Evolutionary conservation across 2,888 invertebrate genomes (phyloP), one percentile per base, ranked within the genome.

Genomic region (Axea sp.): DNA sequence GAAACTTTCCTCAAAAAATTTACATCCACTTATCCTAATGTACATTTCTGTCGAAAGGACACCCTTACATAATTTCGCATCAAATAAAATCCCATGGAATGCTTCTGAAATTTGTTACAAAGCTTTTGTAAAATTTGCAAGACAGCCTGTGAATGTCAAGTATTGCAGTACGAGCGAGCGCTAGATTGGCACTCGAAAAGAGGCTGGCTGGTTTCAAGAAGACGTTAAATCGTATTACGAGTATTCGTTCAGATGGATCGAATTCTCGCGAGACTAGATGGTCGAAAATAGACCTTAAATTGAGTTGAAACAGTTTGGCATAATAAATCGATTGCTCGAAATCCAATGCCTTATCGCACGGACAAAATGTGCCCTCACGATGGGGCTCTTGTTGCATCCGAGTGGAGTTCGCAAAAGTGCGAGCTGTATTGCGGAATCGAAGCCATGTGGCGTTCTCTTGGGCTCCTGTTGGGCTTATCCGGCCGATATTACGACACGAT

Each of bases 401-500:
- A 76, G 76, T 43, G 62, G 41, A 76, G 65, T 37, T 55, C 28
- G 59, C 47, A 68, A 75, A 60, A 69, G 65, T 51, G 57, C 59
- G 55, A 65, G 53, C 43, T 72, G 65, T 77, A 62, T 65, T 59
- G 53, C 67, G 51, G 19, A 57, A 62, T 30, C 30, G 60, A 73
- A 79, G 80, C 82, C 82, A 84, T 82, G 82, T 83, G 84, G 83
- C 79, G 79, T 76, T 57, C 78, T 75, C 76, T 79, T 77, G 78
- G 83, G 81, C 83, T 77, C 22, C 80, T 73, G 77, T 81, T 79
- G 79, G 84, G 83, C 83, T 86, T 84, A 85, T 84, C 80, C 84
- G 82, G 78, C 82, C 84, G 83, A 84, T 86, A 85, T 86, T 84
- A 83, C 81, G 78, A 77, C 76, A 67, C 78, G 82, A 84, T 86